Evolutionary conservation across 2,888 invertebrate species (phyloP).

Genomic region (Melanargia galathea): DNA sequence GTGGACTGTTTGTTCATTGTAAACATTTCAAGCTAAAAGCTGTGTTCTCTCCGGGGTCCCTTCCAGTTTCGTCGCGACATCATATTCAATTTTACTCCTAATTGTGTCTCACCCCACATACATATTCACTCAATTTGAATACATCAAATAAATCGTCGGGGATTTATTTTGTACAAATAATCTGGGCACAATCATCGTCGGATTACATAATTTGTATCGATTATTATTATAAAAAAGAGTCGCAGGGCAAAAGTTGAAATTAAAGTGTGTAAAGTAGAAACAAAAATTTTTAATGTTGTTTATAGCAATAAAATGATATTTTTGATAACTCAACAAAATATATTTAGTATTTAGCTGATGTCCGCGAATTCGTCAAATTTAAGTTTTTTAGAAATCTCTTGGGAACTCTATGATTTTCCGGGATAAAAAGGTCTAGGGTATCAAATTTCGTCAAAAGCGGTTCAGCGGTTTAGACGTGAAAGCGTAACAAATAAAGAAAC

Average conservation of each 20-base stretch:
- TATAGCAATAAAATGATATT: neutral
- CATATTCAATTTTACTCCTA: constrained; percentile 68
- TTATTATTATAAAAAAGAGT: constrained; percentile 11
- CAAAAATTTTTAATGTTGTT: neutral
- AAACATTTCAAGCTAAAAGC: constrained; percentile 38
- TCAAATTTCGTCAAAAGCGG: no score
- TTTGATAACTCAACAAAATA: neutral
- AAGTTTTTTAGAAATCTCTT: no score
- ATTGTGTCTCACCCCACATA: constrained; percentile 55
- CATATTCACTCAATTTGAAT: constrained; percentile 45
- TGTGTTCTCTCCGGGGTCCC: constrained; percentile 33
- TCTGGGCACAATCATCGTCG: constrained; percentile 43
- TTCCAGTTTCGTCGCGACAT: constrained; percentile 50
- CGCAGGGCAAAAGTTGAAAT: neutral
- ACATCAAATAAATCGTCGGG: constrained; percentile 45
- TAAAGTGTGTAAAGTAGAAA: neutral
- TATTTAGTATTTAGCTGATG: no score
- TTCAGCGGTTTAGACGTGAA: no score
- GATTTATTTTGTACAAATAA: constrained; percentile 52
- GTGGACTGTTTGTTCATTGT: constrained; percentile 29
- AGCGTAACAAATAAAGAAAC: no score
- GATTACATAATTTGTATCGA: constrained; percentile 39
- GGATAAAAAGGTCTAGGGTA: no score
- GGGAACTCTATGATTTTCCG: no score
- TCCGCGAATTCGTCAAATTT: no score